These are phyloP conservation scores for Apus apus DNA, from an alignment of 2,113 vertebrate species.

Conservation along the genomic window DNA sequence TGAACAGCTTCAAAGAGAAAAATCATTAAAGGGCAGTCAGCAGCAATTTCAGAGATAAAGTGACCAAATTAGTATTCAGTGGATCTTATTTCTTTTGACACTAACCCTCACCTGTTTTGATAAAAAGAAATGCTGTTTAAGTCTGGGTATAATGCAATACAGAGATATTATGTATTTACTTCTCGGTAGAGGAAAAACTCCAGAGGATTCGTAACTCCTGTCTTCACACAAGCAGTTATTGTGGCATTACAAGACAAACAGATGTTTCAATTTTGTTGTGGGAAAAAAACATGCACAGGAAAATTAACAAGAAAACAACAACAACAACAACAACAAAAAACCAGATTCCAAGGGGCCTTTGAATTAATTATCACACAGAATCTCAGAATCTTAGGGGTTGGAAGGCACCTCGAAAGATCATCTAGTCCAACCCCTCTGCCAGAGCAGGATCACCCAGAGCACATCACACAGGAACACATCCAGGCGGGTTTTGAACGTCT, in stretches of 20 bases:
- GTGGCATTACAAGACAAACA: not conserved
- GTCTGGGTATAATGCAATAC: not conserved
- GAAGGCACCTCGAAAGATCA: too few relatives aligned
- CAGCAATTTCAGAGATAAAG: not conserved
- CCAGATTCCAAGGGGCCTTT: not conserved
- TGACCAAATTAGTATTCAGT: not conserved
- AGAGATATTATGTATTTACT: not conserved
- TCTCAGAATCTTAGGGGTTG: too few relatives aligned
- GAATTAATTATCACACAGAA: not conserved
- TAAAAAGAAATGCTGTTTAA: not conserved
- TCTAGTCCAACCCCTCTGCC: too few relatives aligned
- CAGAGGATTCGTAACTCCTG: not conserved
- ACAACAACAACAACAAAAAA: too few relatives aligned
- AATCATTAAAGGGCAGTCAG: not conserved
- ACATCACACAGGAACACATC: too few relatives aligned
- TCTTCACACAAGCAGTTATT: not conserved
- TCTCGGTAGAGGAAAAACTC: not conserved
- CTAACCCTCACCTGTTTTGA: not conserved
- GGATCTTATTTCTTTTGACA: not conserved
- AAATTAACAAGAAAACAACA: not conserved
- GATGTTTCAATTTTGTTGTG: not conserved
- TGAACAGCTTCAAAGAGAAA: not conserved
- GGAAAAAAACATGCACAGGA: not conserved
- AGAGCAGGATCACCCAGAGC: too few relatives aligned
- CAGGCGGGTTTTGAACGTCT: too few relatives aligned